Evolutionary conservation across 1,140 invertebrate genomes (phyloP).

Genomic region (Caerostris extrusa): DNA sequence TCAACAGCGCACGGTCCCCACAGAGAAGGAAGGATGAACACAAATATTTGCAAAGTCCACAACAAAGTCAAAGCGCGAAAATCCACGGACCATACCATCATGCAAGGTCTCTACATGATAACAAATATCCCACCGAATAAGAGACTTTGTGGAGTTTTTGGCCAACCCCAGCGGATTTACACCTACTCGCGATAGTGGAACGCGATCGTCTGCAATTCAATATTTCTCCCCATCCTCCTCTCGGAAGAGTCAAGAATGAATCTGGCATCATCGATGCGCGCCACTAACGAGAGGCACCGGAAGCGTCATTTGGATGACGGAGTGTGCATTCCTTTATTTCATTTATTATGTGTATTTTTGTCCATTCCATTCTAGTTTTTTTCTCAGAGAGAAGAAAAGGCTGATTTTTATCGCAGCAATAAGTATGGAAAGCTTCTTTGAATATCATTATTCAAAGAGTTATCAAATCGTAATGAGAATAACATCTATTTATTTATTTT

Average conservation of each 20-base stretch:
- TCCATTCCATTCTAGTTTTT: neutral
- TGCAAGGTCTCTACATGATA: slow-evolving; percentile 42
- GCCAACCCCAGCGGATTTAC: slow-evolving; percentile 12
- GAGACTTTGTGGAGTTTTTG: neutral
- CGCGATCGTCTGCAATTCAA: slow-evolving; percentile 61
- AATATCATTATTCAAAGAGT: slow-evolving; percentile 27
- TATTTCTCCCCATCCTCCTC: slow-evolving; percentile 28
- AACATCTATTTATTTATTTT: neutral
- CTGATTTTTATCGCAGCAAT: slow-evolving; percentile 36
- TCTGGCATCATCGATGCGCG: slow-evolving; percentile 53
- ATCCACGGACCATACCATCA: slow-evolving; percentile 38
- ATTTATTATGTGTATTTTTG: neutral
- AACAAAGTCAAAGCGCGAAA: slow-evolving; percentile 52
- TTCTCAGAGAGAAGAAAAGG: neutral
- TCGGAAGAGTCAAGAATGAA: slow-evolving; percentile 46
- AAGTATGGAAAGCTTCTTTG: neutral
- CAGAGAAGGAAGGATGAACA: neutral
- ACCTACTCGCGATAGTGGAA: slow-evolving; percentile 45
- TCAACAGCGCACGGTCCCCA: neutral
- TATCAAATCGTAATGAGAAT: neutral
- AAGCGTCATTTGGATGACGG: neutral
- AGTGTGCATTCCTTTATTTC: neutral
- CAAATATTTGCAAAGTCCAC: slow-evolving; percentile 20
- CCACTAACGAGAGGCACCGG: slow-evolving; percentile 44
- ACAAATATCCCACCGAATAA: slow-evolving; percentile 36